Conservation (phyloP, 2,888 invertebrate species). For the Pyrocoelia pectoralis region DNA sequence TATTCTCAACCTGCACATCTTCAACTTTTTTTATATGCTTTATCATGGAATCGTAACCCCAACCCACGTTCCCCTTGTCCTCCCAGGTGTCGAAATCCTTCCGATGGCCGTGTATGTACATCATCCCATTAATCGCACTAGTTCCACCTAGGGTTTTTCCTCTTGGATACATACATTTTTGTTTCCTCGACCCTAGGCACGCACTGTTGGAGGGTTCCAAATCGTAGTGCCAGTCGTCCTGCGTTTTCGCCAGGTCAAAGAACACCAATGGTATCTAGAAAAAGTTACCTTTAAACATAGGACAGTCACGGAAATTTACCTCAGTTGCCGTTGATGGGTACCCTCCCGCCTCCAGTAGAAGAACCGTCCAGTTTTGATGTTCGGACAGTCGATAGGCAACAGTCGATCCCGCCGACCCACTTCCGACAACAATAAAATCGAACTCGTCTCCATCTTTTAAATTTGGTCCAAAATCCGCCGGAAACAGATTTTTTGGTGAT, state of each 20-base stretch:
- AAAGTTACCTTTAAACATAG: neutral
- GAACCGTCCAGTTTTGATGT: slow-evolving; percentile 53
- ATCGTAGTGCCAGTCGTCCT: slow-evolving; percentile 48
- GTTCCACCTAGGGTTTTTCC: slow-evolving; percentile 88
- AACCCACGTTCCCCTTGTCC: slow-evolving; percentile 80
- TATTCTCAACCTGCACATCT: slow-evolving; percentile 63
- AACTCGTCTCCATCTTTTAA: slow-evolving; percentile 63
- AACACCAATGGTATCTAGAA: slow-evolving; percentile 49
- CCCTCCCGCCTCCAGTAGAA: slow-evolving; percentile 55
- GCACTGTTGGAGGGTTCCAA: slow-evolving; percentile 43
- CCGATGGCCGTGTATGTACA: slow-evolving; percentile 86
- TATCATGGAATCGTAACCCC: slow-evolving; percentile 82
- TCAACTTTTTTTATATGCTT: slow-evolving; percentile 87
- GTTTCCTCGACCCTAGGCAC: slow-evolving; percentile 81
- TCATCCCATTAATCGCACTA: slow-evolving; percentile 88
- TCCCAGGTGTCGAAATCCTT: slow-evolving; percentile 90
- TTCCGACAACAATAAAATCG: slow-evolving; percentile 62
- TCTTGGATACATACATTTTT: slow-evolving; percentile 87
- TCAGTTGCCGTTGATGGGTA: slow-evolving; percentile 64
- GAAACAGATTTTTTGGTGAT: slow-evolving; percentile 41
- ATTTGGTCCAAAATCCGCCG: slow-evolving; percentile 41
- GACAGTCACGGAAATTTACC: no score
- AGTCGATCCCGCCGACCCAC: slow-evolving; percentile 62
- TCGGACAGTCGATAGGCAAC: slow-evolving; percentile 61
- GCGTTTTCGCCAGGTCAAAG: slow-evolving; percentile 48